These are phyloP conservation scores for Thera britannica DNA, from an alignment of 2,888 invertebrate genomes.

Conservation along the genomic window DNA sequence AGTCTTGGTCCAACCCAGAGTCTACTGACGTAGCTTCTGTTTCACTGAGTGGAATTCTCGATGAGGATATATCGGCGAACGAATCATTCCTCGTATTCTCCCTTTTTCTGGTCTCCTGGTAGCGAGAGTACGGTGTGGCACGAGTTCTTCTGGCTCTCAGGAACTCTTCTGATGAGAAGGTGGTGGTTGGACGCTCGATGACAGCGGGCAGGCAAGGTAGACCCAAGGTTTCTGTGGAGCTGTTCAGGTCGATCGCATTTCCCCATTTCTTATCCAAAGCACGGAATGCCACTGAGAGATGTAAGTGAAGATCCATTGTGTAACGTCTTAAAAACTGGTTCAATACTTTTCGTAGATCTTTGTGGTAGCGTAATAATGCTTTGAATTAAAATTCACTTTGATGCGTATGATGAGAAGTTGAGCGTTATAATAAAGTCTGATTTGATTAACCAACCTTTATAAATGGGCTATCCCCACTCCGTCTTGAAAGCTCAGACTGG, in stretches of 20 bases:
- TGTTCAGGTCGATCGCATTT: conserved; percentile 58
- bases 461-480: conserved; percentile 17
- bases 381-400: background rate
- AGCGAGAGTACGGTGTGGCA: conserved; percentile 49
- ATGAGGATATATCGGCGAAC: conserved; percentile 57
- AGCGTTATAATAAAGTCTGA: conserved; percentile 14
- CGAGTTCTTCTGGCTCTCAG: conserved; percentile 48
- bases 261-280: conserved; percentile 68
- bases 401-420: conserved; percentile 12
- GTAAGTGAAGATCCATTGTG: conserved; percentile 65
- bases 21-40: conserved; percentile 38
- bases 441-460: conserved; percentile 19
- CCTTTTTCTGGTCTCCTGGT: conserved; percentile 36
- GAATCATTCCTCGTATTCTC: conserved; percentile 51
- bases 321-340: background rate
- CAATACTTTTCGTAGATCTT: background rate
- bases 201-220: conserved; percentile 53
- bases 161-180: conserved; percentile 66
- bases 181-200: conserved; percentile 54
- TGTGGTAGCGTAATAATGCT: background rate
- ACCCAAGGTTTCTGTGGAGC: conserved; percentile 40
- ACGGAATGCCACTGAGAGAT: conserved; percentile 61
- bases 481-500: conserved; percentile 23
- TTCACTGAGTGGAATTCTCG: conserved; percentile 48
- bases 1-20: conserved; percentile 33